Conservation (phyloP, 2,888 invertebrate species). For the Eristalis tenax region DNA sequence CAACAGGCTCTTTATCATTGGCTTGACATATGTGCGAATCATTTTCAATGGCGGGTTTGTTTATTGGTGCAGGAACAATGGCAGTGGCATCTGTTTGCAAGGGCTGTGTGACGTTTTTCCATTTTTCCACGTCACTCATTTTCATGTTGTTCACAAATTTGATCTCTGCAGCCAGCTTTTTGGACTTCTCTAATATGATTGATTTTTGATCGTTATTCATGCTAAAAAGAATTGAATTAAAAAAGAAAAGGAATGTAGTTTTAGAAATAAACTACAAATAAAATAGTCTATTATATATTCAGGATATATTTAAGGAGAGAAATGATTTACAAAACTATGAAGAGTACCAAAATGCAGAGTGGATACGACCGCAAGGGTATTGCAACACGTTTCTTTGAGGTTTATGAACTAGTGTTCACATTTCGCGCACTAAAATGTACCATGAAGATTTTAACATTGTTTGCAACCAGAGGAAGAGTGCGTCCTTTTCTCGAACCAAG, state of each 20-base stretch:
- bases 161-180: conserved; percentile 77
- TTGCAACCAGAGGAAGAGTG: too few relatives aligned
- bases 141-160: conserved; percentile 76
- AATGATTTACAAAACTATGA: too few relatives aligned
- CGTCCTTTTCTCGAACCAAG: too few relatives aligned
- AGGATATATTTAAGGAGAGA: too few relatives aligned
- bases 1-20: conserved; percentile 6
- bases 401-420: too few relatives aligned
- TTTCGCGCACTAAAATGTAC: too few relatives aligned
- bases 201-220: conserved; percentile 76
- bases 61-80: background rate
- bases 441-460: too few relatives aligned
- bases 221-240: conserved; percentile 74
- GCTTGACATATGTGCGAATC: background rate
- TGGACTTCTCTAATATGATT: conserved; percentile 76
- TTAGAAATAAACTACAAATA: background rate
- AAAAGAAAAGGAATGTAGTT: background rate
- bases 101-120: background rate
- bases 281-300: too few relatives aligned
- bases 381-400: too few relatives aligned
- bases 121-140: conserved; percentile 48
- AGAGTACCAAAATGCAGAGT: too few relatives aligned
- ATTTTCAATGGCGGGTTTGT: conserved; percentile 12
- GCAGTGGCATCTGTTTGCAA: background rate
- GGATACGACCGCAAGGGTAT: too few relatives aligned